Base-by-base conservation (phyloP, 2,888 invertebrate genomes). In the Zonitis immaculata region DNA sequence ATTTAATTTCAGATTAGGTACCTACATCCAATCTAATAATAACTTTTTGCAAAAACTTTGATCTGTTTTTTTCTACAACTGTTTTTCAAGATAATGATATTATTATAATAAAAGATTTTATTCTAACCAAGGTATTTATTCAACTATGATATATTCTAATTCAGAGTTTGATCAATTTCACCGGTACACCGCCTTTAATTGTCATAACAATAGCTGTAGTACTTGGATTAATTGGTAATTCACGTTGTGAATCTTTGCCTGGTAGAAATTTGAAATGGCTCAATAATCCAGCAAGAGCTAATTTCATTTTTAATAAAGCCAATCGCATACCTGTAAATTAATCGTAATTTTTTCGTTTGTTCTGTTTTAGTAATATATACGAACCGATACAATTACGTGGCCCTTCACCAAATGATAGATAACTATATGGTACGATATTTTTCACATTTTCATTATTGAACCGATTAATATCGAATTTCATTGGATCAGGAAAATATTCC, bases 301-400 rank as follows among this genome's bases (percentile, higher is more conserved):
- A 20, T n/a, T 39, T 39, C 39, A 39, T 39, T 11, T 11, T 18
- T 8, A 11, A 9, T 6, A n/a, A 6, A 39, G 39, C 39, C 39
- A 39, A 39, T 39, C 39, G 18, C 39, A 39, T 39, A 20, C 39
- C 39, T 39, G n/a, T n/a, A n/a, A 20, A 4, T 20, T 8, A 35
- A 16, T 3, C 1, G n/a, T n/a, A n/a, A n/a, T n/a, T n/a, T n/a
- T n/a, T n/a, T n/a, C n/a, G 7, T 16, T 9, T 7, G n/a, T 14
- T 32, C 4, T 32, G 4, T 16, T 35, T 8, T 16, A 35, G 16
- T 8, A 35, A 32, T 14, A 14, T 30, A 27, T 49, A 50, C 56
- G 50, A 57, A 71, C 71, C 71, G 56, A 70, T 64, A 49, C 71
- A 71, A 49, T 59, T 61, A 45, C 66, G 56, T 20, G 66, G 66